These are phyloP conservation scores for Xylota segnis DNA, from an alignment of 2,888 invertebrate genomes.

Conservation along the genomic window DNA sequence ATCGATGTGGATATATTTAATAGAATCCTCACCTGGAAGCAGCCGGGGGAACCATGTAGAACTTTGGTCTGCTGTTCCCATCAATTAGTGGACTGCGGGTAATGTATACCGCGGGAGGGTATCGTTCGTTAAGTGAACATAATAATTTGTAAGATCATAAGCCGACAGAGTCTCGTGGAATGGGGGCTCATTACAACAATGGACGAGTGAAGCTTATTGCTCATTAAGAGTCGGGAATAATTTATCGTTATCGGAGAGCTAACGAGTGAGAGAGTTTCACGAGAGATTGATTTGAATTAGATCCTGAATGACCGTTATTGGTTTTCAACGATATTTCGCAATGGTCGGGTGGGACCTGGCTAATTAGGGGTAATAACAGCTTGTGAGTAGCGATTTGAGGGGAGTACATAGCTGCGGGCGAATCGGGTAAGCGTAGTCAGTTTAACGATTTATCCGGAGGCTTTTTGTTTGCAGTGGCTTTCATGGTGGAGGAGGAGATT, in stretches of 20 bases:
- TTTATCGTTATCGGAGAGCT: conserved; percentile 39
- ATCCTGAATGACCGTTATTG: conserved; percentile 39
- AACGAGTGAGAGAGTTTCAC: conserved; percentile 28
- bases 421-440: not conserved
- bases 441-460: not conserved
- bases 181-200: conserved; percentile 43
- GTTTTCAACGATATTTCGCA: conserved; percentile 15
- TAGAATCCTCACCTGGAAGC: conserved; percentile 49
- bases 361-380: conserved; percentile 37
- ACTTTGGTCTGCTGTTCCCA: conserved; percentile 61
- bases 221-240: conserved; percentile 60
- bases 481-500: not conserved
- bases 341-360: conserved; percentile 1
- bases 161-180: conserved; percentile 4
- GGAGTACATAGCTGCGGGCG: not conserved
- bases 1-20: conserved; percentile 66
- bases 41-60: not conserved
- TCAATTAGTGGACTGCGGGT: conserved; percentile 59
- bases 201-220: conserved; percentile 60
- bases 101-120: conserved; percentile 22
- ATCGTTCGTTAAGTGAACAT: conserved; percentile 70
- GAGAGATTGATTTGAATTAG: conserved; percentile 51
- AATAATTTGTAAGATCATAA: conserved; percentile 67
- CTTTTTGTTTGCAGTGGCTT: not conserved
- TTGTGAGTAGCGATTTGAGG: not conserved